Evolutionary conservation across 2,888 invertebrate genomes (phyloP).

Genomic region (Torymus texanus): DNA sequence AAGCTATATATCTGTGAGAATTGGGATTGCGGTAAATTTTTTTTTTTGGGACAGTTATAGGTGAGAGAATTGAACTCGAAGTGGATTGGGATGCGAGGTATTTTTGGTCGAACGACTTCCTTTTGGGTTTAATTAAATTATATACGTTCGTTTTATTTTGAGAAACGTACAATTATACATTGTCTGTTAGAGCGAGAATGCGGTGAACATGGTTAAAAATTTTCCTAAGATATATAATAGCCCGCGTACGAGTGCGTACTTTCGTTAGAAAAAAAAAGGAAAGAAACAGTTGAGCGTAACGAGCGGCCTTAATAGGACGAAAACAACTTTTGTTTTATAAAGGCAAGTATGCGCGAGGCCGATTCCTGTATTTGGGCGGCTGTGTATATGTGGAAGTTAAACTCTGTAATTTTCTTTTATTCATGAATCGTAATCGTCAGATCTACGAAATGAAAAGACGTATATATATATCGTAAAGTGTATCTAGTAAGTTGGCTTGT

Average conservation of each 20-base stretch:
- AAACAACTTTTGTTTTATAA: constrained; percentile 32
- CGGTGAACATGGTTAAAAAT: not conserved
- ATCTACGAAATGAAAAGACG: constrained; percentile 34
- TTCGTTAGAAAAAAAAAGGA: not conserved
- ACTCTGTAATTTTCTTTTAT: constrained; percentile 48
- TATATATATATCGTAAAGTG: constrained; percentile 6
- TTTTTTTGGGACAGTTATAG: too few relatives aligned
- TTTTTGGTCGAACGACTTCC: too few relatives aligned
- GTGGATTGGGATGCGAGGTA: too few relatives aligned
- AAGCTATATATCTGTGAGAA: too few relatives aligned
- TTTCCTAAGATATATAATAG: not conserved
- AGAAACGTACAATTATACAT: too few relatives aligned
- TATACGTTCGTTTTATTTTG: too few relatives aligned
- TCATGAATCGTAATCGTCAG: constrained; percentile 42
- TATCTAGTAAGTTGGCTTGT: constrained; percentile 20
- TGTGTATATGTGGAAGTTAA: not conserved
- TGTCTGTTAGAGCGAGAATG: not conserved
- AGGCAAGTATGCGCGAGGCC: constrained; percentile 1
- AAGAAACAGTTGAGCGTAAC: constrained; percentile 1
- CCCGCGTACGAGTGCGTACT: not conserved
- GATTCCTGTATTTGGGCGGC: not conserved
- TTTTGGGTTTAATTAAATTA: too few relatives aligned
- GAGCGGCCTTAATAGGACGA: constrained; percentile 10
- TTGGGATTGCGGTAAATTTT: too few relatives aligned
- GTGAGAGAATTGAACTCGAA: too few relatives aligned